Evolutionary conservation across 2,888 invertebrate genomes (phyloP).

Genomic region (Terebella lapidaria): DNA sequence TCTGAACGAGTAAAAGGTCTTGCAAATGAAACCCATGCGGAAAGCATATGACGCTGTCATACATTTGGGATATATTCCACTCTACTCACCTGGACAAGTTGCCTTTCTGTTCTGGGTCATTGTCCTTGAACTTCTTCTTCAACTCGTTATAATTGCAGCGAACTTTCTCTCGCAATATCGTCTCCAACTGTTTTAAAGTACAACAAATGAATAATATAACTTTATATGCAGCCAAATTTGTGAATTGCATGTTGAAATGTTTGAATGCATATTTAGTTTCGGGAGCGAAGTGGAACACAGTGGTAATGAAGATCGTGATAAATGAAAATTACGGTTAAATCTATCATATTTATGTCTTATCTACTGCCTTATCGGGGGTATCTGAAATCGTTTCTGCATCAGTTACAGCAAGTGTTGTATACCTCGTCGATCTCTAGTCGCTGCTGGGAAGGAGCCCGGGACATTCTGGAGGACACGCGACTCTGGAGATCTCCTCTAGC

Average conservation of each 20-base stretch:
- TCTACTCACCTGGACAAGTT: constrained; percentile 42
- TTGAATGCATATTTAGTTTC: background rate
- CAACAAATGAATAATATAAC: background rate
- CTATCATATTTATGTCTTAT: background rate
- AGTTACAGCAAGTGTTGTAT: too few relatives aligned
- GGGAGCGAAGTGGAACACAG: background rate
- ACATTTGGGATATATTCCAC: too few relatives aligned
- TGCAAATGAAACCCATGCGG: too few relatives aligned
- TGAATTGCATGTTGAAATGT: background rate
- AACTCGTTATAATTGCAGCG: constrained; percentile 43
- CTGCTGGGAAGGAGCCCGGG: constrained; percentile 40
- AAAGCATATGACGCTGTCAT: too few relatives aligned
- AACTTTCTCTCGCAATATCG: constrained; percentile 39
- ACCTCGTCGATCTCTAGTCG: constrained; percentile 49
- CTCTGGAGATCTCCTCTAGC: constrained; percentile 20
- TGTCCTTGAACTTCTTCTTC: constrained; percentile 48
- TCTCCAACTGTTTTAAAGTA: constrained; percentile 34
- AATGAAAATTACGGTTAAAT: too few relatives aligned
- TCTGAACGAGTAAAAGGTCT: too few relatives aligned
- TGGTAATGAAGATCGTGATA: background rate
- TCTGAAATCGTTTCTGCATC: too few relatives aligned
- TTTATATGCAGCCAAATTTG: background rate
- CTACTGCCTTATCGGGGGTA: too few relatives aligned
- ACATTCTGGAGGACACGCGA: constrained; percentile 33
- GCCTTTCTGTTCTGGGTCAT: constrained; percentile 51